Evolutionary conservation across 2,888 invertebrate genomes (phyloP).

Genomic region (Meandrusa payeni): DNA sequence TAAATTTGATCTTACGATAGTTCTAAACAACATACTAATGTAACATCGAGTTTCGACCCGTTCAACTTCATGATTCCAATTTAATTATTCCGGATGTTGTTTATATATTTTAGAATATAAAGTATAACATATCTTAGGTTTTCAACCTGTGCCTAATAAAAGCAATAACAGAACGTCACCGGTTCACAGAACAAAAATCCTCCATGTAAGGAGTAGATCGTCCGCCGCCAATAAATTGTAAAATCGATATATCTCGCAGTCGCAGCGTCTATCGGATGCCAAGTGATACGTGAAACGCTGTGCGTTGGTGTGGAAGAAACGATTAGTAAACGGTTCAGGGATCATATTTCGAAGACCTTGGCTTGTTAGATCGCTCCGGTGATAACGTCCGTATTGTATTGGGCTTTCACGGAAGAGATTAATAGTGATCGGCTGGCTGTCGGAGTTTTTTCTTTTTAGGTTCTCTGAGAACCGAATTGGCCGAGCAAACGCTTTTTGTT

Average conservation of each 20-base stretch:
- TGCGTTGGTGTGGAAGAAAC: constrained; percentile 57
- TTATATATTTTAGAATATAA: too few relatives aligned
- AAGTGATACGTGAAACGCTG: constrained; percentile 62
- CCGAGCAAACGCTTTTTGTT: constrained; percentile 2
- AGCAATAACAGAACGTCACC: too few relatives aligned
- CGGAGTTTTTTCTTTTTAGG: constrained; percentile 25
- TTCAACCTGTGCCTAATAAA: too few relatives aligned
- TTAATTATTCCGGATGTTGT: too few relatives aligned
- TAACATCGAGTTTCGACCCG: too few relatives aligned
- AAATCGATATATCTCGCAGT: constrained; percentile 19
- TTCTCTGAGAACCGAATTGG: constrained; percentile 7
- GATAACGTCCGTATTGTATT: constrained; percentile 38
- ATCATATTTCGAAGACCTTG: constrained; percentile 54
- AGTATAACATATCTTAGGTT: too few relatives aligned
- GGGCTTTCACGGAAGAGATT: constrained; percentile 35
- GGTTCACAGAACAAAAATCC: too few relatives aligned
- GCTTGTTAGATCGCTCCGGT: constrained; percentile 33
- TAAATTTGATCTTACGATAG: constrained; percentile 39
- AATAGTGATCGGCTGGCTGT: constrained; percentile 33
- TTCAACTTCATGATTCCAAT: too few relatives aligned
- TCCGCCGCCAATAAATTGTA: constrained; percentile 14
- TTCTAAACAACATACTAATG: too few relatives aligned
- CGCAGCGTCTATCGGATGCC: constrained; percentile 43
- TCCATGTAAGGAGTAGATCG: not conserved
- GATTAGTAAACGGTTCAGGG: constrained; percentile 60